Conservation (phyloP, 2,888 invertebrate genomes). For the Didymodactylos carnosus region DNA sequence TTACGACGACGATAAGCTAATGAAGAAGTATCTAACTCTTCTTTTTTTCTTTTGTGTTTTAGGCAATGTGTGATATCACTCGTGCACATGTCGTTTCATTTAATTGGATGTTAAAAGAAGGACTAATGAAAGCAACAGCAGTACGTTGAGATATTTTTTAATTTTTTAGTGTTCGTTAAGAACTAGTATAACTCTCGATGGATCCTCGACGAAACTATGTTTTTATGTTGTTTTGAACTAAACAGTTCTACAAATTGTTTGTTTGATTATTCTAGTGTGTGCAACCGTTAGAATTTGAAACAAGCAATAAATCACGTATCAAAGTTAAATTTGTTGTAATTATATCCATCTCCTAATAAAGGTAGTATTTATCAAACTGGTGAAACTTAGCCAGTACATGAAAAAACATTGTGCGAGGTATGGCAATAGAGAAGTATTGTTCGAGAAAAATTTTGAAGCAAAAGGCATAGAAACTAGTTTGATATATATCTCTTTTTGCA, state of each 20-base stretch:
- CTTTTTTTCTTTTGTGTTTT: neutral
- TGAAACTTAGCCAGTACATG: too few relatives aligned
- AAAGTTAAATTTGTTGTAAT: neutral
- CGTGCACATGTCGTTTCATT: slow-evolving; percentile 11
- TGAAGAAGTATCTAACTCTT: slow-evolving; percentile 83
- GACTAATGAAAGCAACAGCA: neutral
- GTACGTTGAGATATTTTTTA: neutral
- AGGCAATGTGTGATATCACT: slow-evolving; percentile 9
- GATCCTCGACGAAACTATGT: too few relatives aligned
- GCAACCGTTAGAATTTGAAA: neutral
- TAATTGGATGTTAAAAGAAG: slow-evolving; percentile 13
- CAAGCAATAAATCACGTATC: neutral
- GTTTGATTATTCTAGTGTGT: neutral
- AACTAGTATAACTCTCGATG: too few relatives aligned
- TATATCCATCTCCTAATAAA: too few relatives aligned
- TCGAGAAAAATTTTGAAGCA: too few relatives aligned
- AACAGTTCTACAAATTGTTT: too few relatives aligned
- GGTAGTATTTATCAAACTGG: too few relatives aligned
- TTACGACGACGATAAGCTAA: slow-evolving; percentile 55
- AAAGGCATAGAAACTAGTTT: too few relatives aligned
- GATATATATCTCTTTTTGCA: neutral
- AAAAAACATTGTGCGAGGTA: too few relatives aligned
- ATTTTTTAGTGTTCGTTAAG: neutral
- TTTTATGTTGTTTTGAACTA: too few relatives aligned
- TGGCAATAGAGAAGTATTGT: too few relatives aligned